Conservation (phyloP, 2,888 invertebrate species). For the Cartodere bifasciata region DNA sequence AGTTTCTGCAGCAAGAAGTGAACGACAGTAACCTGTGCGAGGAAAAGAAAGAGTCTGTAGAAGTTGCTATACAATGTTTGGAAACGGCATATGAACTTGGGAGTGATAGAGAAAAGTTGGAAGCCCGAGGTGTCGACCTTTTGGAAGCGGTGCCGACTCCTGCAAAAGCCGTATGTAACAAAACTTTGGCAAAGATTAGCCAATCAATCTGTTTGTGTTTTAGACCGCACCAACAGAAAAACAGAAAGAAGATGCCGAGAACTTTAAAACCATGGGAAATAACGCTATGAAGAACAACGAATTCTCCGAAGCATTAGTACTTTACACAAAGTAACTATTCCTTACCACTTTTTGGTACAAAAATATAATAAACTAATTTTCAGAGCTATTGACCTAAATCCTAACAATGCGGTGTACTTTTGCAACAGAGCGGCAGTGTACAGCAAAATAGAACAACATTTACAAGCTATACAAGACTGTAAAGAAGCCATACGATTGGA, state of each 20-base stretch:
- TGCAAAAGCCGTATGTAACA: conserved; percentile 5
- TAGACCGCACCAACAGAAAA: too few species aligned
- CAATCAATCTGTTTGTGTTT: neutral
- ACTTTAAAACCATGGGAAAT: conserved; percentile 78
- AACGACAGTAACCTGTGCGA: conserved; percentile 23
- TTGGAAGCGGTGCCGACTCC: conserved; percentile 6
- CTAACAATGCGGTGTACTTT: conserved; percentile 85
- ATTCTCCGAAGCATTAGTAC: conserved; percentile 66
- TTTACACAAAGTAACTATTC: conserved; percentile 55
- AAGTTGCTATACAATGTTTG: conserved; percentile 90
- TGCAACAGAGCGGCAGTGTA: conserved; percentile 96
- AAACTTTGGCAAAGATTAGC: neutral
- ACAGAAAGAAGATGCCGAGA: conserved; percentile 60
- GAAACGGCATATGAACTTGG: conserved; percentile 77
- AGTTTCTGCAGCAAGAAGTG: conserved; percentile 27
- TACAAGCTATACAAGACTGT: conserved; percentile 81
- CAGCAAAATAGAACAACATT: conserved; percentile 75
- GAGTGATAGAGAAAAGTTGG: conserved; percentile 12
- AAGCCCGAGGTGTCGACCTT: conserved; percentile 7
- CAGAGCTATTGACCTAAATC: conserved; percentile 79
- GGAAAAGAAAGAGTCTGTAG: conserved; percentile 57
- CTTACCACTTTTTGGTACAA: too few species aligned
- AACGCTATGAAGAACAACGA: conserved; percentile 76
- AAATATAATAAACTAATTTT: conserved; percentile 19
- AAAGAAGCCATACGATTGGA: conserved; percentile 79